Percentiles rank a stretch among this genome's conserved stretches.
phyloP scores from a whole-genome alignment of 2,113 vertebrate species.

The Atractosteus spatula region DNA sequence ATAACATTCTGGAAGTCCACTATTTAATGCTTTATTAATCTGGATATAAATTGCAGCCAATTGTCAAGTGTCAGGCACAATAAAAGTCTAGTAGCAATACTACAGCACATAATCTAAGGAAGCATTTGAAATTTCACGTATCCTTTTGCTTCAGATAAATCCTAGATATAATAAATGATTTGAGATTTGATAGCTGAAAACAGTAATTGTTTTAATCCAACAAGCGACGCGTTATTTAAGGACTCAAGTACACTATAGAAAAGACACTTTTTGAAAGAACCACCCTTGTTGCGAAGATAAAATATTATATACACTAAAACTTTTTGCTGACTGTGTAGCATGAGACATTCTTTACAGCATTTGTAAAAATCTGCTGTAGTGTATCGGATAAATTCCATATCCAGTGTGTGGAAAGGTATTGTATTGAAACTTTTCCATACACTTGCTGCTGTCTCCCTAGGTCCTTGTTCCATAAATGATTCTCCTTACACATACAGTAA shows the following conservation, averaged over 20 bases:
- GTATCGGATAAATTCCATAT: too few species aligned
- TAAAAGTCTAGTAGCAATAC: slow-evolving; percentile 11
- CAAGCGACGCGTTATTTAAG: too few species aligned
- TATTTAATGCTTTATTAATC: slow-evolving; percentile 9
- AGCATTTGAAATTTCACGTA: slow-evolving; percentile 8
- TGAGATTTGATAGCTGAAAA: neutral
- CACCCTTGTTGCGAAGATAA: too few species aligned
- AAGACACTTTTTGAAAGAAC: neutral
- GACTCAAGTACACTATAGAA: neutral
- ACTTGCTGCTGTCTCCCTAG: too few species aligned
- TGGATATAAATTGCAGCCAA: slow-evolving; percentile 18
- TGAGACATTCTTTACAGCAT: too few species aligned
- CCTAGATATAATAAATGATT: neutral
- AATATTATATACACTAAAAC: too few species aligned
- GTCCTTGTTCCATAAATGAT: too few species aligned
- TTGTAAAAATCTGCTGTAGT: too few species aligned
- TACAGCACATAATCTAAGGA: slow-evolving; percentile 1
- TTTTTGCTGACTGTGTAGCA: too few species aligned
- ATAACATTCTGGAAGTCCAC: slow-evolving; percentile 1
- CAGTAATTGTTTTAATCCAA: neutral
- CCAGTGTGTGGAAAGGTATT: too few species aligned
- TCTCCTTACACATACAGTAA: too few species aligned
- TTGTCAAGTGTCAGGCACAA: slow-evolving; percentile 13
- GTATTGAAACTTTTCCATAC: too few species aligned
- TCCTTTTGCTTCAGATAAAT: slow-evolving; percentile 9